Base-by-base conservation (phyloP, 2,113 vertebrate genomes). In the Oreochromis niloticus region DNA sequence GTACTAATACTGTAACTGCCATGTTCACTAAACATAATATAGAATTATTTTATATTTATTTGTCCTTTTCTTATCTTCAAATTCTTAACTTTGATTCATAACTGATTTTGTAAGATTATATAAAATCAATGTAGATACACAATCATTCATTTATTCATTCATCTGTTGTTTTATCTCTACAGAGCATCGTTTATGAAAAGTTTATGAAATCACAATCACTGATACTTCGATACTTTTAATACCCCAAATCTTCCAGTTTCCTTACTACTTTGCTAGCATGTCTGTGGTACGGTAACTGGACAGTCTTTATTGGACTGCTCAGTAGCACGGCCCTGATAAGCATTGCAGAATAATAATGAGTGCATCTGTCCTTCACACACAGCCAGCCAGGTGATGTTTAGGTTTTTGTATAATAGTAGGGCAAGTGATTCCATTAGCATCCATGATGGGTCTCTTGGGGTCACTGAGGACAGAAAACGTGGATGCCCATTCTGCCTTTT, bases 401-500 rank as follows among this genome's bases (percentile, higher is more conserved):
- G 93, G 89, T 94, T 94, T 94, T 92, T 85, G 88, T 91, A 84
- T 91, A 93, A 94, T 91, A 91, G 90, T 83, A 46, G 93, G 93
- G 85, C 88, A 93, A 94, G 90, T 92, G 93, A 85, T 93, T 90
- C 91, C 89, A 94, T 96, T 95, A 94, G 91, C 95, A 93, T 94
- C 91, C 85, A 87, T 92, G 92, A 96, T 95, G 88, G 89, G 85
- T 91, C 92, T 94, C 91, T 48, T 88, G 85, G 91, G 93, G 92
- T 92, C 91, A 83, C 56, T 57, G 39, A 86, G 86, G 93, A 91
- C 89, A 90, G 73, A 94, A 93, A 93, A 89, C 43, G 59, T 87
- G 88, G 83, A 83, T 73, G 56, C 88, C 82, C 82, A 46, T 90
- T 85, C 81, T 89, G 75, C 79, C 41, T 86, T 86, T 79, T 85